These are phyloP conservation scores for Notamacropus eugenii DNA, from an alignment of 2,797 vertebrate genomes.

Conservation along the genomic window DNA sequence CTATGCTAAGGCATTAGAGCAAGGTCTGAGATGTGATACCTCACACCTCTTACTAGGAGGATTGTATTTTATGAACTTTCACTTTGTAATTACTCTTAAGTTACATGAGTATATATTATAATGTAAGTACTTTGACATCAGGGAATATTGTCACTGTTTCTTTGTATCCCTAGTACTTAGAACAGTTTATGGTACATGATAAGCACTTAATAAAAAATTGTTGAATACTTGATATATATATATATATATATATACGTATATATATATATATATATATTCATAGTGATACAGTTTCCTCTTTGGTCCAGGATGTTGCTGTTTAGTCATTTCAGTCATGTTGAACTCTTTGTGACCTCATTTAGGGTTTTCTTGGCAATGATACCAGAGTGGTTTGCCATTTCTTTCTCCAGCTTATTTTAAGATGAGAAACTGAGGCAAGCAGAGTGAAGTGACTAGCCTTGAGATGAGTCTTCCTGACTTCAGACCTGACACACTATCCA, in stretches of 20 bases:
- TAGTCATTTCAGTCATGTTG: not conserved
- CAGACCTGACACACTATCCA: not conserved
- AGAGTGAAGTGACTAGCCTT: not conserved
- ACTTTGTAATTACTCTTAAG: not conserved
- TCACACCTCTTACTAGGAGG: not conserved
- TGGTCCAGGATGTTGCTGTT: not conserved
- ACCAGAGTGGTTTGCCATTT: not conserved
- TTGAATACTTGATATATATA: not conserved
- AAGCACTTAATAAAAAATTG: not conserved
- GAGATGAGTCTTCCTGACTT: not conserved
- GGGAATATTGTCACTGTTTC: not conserved
- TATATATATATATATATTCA: not conserved
- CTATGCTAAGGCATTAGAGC: not conserved
- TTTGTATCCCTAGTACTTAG: not conserved
- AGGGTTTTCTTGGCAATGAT: not conserved
- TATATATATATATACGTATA: not conserved
- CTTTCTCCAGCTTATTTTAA: not conserved
- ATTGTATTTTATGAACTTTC: not conserved
- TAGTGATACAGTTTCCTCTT: not conserved
- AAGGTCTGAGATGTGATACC: not conserved
- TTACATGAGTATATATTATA: not conserved
- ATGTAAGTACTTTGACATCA: not conserved
- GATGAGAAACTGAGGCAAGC: not conserved
- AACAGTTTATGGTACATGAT: not conserved
- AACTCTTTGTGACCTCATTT: not conserved